Percentiles rank a stretch among this genome's conserved stretches.
Evolutionary conservation across 2,888 invertebrate species (phyloP).

Genomic region (Thymelicus lineola): DNA sequence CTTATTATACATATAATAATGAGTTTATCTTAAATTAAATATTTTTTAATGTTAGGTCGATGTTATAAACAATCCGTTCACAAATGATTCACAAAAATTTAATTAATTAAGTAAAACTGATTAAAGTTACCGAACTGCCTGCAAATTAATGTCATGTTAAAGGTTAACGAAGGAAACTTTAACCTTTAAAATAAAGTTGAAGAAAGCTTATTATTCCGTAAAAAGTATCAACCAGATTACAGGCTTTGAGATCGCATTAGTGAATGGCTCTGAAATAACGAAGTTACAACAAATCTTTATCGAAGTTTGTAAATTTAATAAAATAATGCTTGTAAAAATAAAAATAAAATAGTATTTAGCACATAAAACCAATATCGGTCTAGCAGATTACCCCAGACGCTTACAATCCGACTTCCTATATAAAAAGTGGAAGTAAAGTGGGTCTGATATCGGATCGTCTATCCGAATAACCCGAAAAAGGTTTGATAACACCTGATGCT

Average conservation of each 20-base stretch:
- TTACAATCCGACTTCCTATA: conserved; percentile 12
- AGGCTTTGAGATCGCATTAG: neutral
- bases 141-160: neutral
- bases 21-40: too few relatives aligned
- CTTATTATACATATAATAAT: too few relatives aligned
- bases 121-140: too few relatives aligned
- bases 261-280: too few relatives aligned
- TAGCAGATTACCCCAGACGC: conserved; percentile 13
- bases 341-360: conserved; percentile 2
- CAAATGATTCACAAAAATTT: too few relatives aligned
- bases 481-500: conserved; percentile 65
- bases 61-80: too few relatives aligned
- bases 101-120: too few relatives aligned
- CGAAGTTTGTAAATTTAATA: too few relatives aligned
- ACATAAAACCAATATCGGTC: conserved; percentile 10
- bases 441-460: conserved; percentile 41
- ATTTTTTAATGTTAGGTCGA: too few relatives aligned
- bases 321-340: neutral
- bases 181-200: neutral
- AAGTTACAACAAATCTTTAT: too few relatives aligned
- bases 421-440: conserved; percentile 20
- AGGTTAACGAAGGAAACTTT: conserved; percentile 2
- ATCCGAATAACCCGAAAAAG: conserved; percentile 57
- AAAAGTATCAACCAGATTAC: neutral
- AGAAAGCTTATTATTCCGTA: neutral